Base-by-base conservation (phyloP, 2,113 vertebrate species). In the Tachysurus fulvidraco region DNA sequence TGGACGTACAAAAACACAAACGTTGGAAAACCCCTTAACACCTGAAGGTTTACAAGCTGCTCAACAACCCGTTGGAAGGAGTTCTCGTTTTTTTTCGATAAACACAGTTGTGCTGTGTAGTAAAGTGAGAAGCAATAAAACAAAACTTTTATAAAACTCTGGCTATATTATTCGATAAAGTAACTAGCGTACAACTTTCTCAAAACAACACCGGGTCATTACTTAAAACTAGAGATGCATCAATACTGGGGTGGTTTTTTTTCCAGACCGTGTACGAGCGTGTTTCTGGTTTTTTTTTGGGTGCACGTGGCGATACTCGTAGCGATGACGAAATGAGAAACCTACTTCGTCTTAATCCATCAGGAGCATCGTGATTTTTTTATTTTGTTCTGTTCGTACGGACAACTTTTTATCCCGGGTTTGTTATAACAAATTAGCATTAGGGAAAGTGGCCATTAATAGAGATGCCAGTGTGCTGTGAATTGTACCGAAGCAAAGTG, bases 11-110 rank as follows among this genome's bases (percentile, higher is more conserved):
- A 50, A 36, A 1, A 69, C 59, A 65, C 50, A 25, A 25, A 69
- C 30, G 19, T 79, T 5, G 30, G 60, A n/a, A 36, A 78, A 67
- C 3, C 59, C 84, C 60, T 19, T n/a, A 80, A 67, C 62, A 44
- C 59, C 59, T 50, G 7, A 55, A 85, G 83, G 76, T 50, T 62
- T 78, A 62, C 84, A 79, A 85, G 78, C 62, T 21, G 64, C 67
- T 86, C 78, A 79, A 79, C 76, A 78, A 14, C 28, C 78, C 46
- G n/a, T 21, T 8, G 28, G 3, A 52, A 78, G 41, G 21, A 78
- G 17, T 36, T 36, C 64, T 69, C 14, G 4, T 16, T 67, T 69
- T 80, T 54, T 23, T 78, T 41, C 25, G 11, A 17, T 67, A 2
- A 76, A 71, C 25, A 44, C 67, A 64, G 62, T 9, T 25, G 30